A percentile compares a stretch with the other conserved stretches of the same genome.
Evolutionary conservation across 2,888 invertebrate genomes (phyloP).

Genomic region (Leptinotarsa haldemani): DNA sequence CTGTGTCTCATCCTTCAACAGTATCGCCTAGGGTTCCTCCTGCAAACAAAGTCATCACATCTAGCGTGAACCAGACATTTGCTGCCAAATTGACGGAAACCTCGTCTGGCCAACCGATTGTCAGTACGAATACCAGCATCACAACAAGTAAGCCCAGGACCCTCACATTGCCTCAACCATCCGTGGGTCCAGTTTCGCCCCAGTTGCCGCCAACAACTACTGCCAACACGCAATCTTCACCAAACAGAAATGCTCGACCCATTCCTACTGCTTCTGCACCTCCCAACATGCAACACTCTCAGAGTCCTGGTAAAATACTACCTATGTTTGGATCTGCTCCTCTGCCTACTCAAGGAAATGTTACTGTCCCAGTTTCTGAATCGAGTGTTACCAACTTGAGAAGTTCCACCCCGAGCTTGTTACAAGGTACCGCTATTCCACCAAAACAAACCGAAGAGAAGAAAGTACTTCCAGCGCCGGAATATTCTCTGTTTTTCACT

Average conservation of each 20-base stretch:
- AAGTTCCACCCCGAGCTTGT: constrained; percentile 49
- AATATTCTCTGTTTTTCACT: constrained; percentile 91
- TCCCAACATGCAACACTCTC: constrained; percentile 63
- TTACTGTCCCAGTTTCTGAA: constrained; percentile 32
- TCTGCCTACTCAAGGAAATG: constrained; percentile 25
- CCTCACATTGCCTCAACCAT: constrained; percentile 35
- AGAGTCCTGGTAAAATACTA: constrained; percentile 44
- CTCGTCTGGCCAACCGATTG: constrained; percentile 43
- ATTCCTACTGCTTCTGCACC: constrained; percentile 63
- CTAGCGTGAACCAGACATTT: constrained; percentile 75
- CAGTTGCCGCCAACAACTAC: constrained; percentile 48
- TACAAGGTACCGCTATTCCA: constrained; percentile 45
- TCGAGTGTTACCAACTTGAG: constrained; percentile 31
- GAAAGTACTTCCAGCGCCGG: constrained; percentile 68
- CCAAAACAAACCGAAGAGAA: background rate
- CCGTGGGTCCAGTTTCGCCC: constrained; percentile 58
- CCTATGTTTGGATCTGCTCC: constrained; percentile 32
- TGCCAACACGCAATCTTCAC: constrained; percentile 56
- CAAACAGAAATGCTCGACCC: constrained; percentile 58
- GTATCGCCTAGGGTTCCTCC: constrained; percentile 67
- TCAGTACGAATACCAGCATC: constrained; percentile 43
- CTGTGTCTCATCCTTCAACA: constrained; percentile 68
- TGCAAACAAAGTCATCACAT: constrained; percentile 51
- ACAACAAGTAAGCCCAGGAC: constrained; percentile 31
- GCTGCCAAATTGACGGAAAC: constrained; percentile 78